A percentile compares a stretch with the other conserved stretches of the same genome.
phyloP scores from a whole-genome alignment of 2,113 vertebrate species.

The Tiliqua scincoides region DNA sequence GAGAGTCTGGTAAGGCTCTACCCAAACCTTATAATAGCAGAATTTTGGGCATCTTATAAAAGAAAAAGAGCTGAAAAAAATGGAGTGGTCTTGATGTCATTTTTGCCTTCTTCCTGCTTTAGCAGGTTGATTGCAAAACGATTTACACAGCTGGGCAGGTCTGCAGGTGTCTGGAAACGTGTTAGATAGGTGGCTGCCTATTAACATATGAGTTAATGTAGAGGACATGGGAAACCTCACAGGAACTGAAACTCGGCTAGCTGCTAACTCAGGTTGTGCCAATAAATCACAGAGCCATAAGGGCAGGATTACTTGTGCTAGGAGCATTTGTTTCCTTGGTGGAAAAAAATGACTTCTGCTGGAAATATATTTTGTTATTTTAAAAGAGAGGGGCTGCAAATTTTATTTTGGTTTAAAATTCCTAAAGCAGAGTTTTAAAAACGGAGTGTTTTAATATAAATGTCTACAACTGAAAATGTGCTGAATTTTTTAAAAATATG shows the following conservation, averaged over 20 bases:
- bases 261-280: slow-evolving; percentile 26
- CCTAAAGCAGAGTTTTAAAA: background rate
- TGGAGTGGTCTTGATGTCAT: background rate
- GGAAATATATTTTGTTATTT: slow-evolving; percentile 17
- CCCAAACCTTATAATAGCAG: slow-evolving; percentile 10
- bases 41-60: slow-evolving; percentile 5
- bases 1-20: background rate
- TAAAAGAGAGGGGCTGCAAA: background rate
- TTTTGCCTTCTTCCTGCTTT: slow-evolving; percentile 37
- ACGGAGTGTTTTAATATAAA: background rate
- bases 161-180: slow-evolving; percentile 13
- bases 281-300: slow-evolving; percentile 24
- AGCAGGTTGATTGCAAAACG: slow-evolving; percentile 28
- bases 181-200: slow-evolving; percentile 30
- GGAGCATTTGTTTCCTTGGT: slow-evolving; percentile 5
- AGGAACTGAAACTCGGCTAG: slow-evolving; percentile 14
- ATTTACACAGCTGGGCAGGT: slow-evolving; percentile 3
- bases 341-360: background rate
- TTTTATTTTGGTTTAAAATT: background rate
- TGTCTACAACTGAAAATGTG: background rate
- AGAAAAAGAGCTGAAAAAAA: slow-evolving; percentile 4
- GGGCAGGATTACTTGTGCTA: slow-evolving; percentile 4
- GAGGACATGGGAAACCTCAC: slow-evolving; percentile 18
- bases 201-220: slow-evolving; percentile 19
- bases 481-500: background rate